Conservation (phyloP, 1,140 invertebrate species). For the Drosophila bifasciata region DNA sequence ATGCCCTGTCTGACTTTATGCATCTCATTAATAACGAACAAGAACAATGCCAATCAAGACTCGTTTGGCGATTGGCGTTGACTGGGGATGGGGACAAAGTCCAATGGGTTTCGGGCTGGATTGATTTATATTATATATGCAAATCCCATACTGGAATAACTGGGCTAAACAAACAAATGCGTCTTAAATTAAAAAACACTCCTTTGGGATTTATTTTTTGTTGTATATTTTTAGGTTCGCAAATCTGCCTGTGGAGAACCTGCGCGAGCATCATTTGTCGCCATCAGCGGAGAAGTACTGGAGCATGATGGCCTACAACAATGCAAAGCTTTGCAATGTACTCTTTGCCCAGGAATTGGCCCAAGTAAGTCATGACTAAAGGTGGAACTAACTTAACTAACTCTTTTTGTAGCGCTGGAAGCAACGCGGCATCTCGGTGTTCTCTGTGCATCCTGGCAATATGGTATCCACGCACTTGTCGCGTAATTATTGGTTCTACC, state of each 20-base stretch:
- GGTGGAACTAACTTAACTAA: conserved; percentile 9
- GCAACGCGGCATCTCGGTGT: conserved; percentile 89
- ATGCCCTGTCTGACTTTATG: conserved; percentile 41
- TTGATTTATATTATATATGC: conserved; percentile 27
- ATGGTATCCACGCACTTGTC: conserved; percentile 91
- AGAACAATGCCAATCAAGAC: conserved; percentile 69
- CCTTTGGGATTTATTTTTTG: no score
- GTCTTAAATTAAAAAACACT: conserved; percentile 42
- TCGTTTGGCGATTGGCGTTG: conserved; percentile 60
- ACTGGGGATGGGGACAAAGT: conserved; percentile 59
- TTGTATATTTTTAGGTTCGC: conserved; percentile 87
- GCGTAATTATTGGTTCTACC: conserved; percentile 93
- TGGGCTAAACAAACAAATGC: conserved; percentile 46
- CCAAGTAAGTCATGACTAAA: conserved; percentile 49
- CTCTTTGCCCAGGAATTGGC: conserved; percentile 92
- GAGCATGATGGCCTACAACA: conserved; percentile 93
- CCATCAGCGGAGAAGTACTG: conserved; percentile 87
- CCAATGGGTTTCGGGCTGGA: conserved; percentile 51
- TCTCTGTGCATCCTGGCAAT: conserved; percentile 96
- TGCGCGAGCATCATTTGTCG: conserved; percentile 86
- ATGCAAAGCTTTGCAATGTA: conserved; percentile 95
- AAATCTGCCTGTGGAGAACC: conserved; percentile 84
- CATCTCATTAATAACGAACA: conserved; percentile 66
- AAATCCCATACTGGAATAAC: neutral
- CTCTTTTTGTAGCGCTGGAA: conserved; percentile 86